Base-by-base conservation (phyloP, 37 sponge, comb jelly and placozoan species). In the Ephydatia muelleri region DNA sequence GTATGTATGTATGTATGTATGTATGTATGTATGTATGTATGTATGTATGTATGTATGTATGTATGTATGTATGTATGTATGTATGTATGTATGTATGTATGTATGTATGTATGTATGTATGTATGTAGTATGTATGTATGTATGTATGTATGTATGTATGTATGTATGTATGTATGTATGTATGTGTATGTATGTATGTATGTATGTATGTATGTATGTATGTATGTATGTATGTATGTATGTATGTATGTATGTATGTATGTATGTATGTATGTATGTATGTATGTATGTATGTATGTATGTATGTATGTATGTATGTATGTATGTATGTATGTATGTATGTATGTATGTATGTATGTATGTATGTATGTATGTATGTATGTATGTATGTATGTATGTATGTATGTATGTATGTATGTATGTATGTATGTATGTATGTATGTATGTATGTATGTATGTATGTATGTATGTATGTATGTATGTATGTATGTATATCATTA, bases 351-450 rank as follows among this genome's bases (percentile, higher is more conserved):
- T 71, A 14, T 71, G 72, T 71, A 25, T 71, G 72, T 71, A 25
- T 71, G 72, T 71, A 25, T 71, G 72, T 71, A 25, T 71, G 72
- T 71, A 25, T 71, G 72, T 71, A 25, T 14, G 72, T 71, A 14
- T 14, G 72, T 34, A 25, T 14, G 72, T 34, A 25, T 14, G 72
- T 71, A 14, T 14, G 72, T 71, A 14, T 14, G 72, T 71, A 14
- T 14, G 72, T 71, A 14, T 14, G 72, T 71, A 27, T 14, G 72
- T 71, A 14, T 71, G 72, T 71, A 14, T 71, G 72, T 71, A 14
- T 71, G 72, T 71, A 14, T 71, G 72, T 71, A 14, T 71, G 72
- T 71, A 14, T 71, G 72, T 71, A 14, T 71, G 72, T 71, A 14
- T 71, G 72, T 71, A 14, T 71, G 72, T 71, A 14, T 71, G 72